Evolutionary conservation across 2,797 vertebrate genomes (phyloP), one percentile per base, ranked within the genome.

Genomic region (Mormyrops boulengeri): DNA sequence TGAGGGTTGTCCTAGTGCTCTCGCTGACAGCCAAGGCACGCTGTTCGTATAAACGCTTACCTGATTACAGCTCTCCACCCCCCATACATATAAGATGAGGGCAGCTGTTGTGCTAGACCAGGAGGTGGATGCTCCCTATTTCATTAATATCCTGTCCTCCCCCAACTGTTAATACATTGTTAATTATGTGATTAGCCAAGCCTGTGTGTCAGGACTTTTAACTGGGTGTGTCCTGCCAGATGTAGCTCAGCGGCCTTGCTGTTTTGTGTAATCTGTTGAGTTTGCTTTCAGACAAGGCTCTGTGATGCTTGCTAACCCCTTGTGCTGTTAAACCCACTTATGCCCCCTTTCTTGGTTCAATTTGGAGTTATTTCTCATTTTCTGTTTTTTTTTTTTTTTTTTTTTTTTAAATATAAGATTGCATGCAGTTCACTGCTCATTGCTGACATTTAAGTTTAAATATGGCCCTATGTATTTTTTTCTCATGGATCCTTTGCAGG

Each of bases 111-210:
- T 80, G 73, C 38, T 80, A 80, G 73, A 44, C 73, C 19, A 80
- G 73, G 73, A 80, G 73, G 34, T 80, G 73, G 73, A 80, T 80
- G 73, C 38, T 41, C 34, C 73, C 14, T n/a, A 38, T 80, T 47
- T 41, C 73, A 44, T 47, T 80, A 86, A 26, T 52, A 52, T 86
- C 50, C 84, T 55, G 22, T 86, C 52, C 30, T 41, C 86, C 30
- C 30, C 38, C 53, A 38, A 30, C 34, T 55, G 53, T 87, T 87
- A 87, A 87, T 57, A 47, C 41, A 47, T 85, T 26, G 49, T 85
- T 85, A 85, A 52, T 85, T 85, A 26, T 85, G 44, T 50, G 84
- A 85, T 85, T 85, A 73, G 66, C 66, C 66, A 73, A 85, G 50
- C 22, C 52, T 57, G 14, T 57, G 52, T 87, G 86, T 44, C 30